A percentile compares a stretch with the other conserved stretches of the same genome.
phyloP scores from a whole-genome alignment of 2,113 vertebrate genomes.

The Pluvialis apricaria region DNA sequence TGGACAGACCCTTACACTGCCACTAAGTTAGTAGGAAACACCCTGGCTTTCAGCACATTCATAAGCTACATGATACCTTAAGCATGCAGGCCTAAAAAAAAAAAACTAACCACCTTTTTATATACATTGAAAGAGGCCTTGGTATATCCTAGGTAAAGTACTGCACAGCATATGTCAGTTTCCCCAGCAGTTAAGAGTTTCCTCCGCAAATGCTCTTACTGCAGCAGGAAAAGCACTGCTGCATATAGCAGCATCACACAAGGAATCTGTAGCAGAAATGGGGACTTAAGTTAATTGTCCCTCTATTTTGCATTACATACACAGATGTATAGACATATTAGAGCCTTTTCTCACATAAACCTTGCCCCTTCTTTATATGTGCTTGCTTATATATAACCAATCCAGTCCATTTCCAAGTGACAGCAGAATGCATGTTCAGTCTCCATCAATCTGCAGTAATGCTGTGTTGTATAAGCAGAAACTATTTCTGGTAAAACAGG shows the following conservation, averaged over 20 bases:
- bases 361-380: neutral
- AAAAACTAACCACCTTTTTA: too few species aligned
- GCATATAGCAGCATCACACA: neutral
- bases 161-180: neutral
- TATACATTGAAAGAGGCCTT: neutral
- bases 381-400: accelerated
- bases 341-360: neutral
- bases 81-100: neutral
- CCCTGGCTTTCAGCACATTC: neutral
- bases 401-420: neutral
- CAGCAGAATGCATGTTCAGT: neutral
- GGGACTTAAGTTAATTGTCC: neutral
- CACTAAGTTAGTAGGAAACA: neutral
- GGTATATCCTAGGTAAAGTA: neutral
- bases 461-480: neutral
- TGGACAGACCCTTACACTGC: too few species aligned
- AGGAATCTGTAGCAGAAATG: neutral
- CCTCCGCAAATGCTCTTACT: neutral
- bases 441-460: neutral
- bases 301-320: neutral
- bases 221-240: neutral
- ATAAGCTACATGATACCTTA: neutral
- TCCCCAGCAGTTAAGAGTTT: neutral
- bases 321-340: too few species aligned
- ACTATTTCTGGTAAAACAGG: neutral